A percentile compares a stretch with the other conserved stretches of the same genome.
Conservation (phyloP, 2,113 vertebrate genomes). For the Nothocercus julius region DNA sequence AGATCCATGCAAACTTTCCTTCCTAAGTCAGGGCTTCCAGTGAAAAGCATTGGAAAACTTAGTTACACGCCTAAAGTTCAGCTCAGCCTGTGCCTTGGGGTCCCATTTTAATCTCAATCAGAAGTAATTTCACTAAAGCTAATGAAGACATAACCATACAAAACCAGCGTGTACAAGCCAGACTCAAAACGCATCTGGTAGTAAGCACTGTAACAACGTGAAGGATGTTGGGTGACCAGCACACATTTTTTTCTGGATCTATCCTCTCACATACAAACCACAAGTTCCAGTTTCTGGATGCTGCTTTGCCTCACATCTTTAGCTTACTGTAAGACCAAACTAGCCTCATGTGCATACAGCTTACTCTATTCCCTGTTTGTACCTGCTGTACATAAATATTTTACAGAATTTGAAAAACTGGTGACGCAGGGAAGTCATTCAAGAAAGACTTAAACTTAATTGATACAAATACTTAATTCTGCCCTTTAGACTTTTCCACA, state of each 20-base stretch:
- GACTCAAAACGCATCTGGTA: neutral
- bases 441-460: fast-evolving
- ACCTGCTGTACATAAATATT: neutral
- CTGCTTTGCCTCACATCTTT: neutral
- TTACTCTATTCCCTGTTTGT: neutral
- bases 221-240: neutral
- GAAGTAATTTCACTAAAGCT: slow-evolving; percentile 10
- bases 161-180: neutral
- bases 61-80: slow-evolving; percentile 36
- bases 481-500: neutral
- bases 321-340: neutral
- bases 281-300: neutral
- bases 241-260: neutral
- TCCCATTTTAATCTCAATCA: slow-evolving; percentile 39
- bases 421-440: neutral
- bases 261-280: neutral
- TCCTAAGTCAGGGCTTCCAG: slow-evolving; percentile 48
- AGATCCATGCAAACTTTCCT: slow-evolving; percentile 47
- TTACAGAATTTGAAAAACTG: fast-evolving
- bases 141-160: neutral
- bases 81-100: slow-evolving; percentile 36
- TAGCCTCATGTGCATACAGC: fast-evolving
- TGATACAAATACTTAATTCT: neutral
- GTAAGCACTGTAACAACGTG: neutral
- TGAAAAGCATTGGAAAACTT: slow-evolving; percentile 36